Evolutionary conservation across 2,113 vertebrate genomes (phyloP).

Genomic region (Protobothrops flavoviridis): DNA sequence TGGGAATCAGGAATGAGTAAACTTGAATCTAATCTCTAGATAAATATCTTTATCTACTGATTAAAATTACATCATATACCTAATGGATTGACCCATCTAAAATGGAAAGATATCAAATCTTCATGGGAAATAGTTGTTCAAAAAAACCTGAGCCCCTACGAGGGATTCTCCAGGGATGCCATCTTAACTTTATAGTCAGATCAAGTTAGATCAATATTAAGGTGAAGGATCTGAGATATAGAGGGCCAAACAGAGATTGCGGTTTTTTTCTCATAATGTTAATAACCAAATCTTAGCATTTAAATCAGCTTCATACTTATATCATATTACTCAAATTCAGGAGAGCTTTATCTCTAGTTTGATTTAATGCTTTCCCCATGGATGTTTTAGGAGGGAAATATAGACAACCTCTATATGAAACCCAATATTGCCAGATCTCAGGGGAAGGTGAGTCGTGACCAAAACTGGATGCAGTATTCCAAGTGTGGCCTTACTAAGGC

Average conservation of each 20-base stretch:
- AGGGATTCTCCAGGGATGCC: neutral
- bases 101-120: neutral
- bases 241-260: neutral
- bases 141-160: neutral
- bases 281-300: neutral
- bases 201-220: neutral
- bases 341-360: neutral
- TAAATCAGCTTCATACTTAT: neutral
- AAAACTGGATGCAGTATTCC: too few species aligned
- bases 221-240: neutral
- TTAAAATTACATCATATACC: neutral
- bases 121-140: neutral
- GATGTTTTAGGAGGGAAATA: neutral
- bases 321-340: neutral
- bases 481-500: too few species aligned
- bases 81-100: neutral
- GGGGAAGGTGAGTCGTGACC: too few species aligned
- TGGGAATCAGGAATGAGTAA: neutral
- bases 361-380: neutral
- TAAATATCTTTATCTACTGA: neutral
- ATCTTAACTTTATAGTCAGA: neutral
- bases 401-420: neutral
- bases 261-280: neutral
- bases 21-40: neutral
- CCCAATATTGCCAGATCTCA: neutral